Conservation (phyloP, 1,140 invertebrate species). For the Latrodectus geometricus region DNA sequence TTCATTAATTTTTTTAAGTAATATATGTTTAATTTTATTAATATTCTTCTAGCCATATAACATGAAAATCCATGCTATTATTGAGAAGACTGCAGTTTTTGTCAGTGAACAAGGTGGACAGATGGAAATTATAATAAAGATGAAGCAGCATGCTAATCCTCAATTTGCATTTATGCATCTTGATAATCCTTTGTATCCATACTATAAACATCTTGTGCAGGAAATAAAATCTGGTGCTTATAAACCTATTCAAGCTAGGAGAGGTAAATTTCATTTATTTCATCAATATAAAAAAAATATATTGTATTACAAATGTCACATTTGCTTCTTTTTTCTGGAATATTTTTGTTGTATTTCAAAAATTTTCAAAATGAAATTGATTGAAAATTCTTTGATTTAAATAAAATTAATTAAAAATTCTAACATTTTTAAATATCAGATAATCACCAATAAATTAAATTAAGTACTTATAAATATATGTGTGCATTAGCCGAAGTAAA, state of each 20-base stretch:
- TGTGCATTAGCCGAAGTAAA: no score
- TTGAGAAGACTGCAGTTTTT: constrained; percentile 96
- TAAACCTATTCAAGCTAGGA: constrained; percentile 66
- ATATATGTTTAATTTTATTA: not conserved
- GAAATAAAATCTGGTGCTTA: constrained; percentile 87
- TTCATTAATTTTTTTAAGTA: constrained; percentile 21
- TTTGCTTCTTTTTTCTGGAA: no score
- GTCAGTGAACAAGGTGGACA: constrained; percentile 92
- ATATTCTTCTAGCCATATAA: constrained; percentile 82
- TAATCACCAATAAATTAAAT: no score
- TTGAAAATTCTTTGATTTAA: no score
- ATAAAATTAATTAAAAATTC: no score
- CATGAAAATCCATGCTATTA: constrained; percentile 91
- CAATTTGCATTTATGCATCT: constrained; percentile 95
- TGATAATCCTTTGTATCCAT: constrained; percentile 85
- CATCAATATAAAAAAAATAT: no score
- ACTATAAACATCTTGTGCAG: constrained; percentile 86
- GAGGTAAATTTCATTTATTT: constrained; percentile 49
- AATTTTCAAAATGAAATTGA: no score
- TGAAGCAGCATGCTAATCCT: constrained; percentile 92
- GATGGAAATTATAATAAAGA: constrained; percentile 98
- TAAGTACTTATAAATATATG: no score
- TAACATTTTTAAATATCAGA: no score
- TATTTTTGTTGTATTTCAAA: no score
- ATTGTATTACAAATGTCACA: no score